phyloP scores from a whole-genome alignment of 2,113 vertebrate species.

The Brienomyrus brachyistius region DNA sequence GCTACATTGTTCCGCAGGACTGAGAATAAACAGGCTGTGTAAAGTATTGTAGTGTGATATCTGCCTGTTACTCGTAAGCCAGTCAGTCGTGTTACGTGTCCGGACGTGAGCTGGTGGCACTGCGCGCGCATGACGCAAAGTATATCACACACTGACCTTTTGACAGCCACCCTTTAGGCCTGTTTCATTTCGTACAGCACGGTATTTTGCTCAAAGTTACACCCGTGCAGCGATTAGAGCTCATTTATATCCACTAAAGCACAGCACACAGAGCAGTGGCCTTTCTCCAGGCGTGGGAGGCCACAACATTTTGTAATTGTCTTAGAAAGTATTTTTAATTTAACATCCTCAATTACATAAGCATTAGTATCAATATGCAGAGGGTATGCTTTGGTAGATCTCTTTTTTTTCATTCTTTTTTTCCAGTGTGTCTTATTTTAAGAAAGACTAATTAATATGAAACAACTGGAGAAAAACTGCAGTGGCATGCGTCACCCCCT shows the following conservation, averaged over 20 bases:
- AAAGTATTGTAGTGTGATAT: background rate
- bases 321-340: background rate
- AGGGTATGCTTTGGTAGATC: background rate
- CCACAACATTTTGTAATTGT: background rate
- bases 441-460: background rate
- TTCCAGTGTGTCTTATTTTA: background rate
- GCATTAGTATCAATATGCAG: background rate
- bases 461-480: background rate
- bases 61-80: background rate
- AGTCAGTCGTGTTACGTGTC: background rate
- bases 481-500: background rate
- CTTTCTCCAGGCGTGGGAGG: background rate
- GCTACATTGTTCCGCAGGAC: background rate
- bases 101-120: background rate
- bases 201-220: background rate
- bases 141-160: background rate
- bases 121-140: background rate
- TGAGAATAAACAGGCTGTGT: background rate
- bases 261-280: background rate
- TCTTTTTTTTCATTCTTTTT: background rate
- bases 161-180: background rate
- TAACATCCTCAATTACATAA: background rate
- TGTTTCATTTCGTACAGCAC: background rate
- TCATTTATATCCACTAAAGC: background rate
- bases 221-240: background rate